Percentiles rank a stretch among this genome's conserved stretches.
phyloP scores from a whole-genome alignment of 2,888 invertebrate species.

The Pollenia griseotomentosa region DNA sequence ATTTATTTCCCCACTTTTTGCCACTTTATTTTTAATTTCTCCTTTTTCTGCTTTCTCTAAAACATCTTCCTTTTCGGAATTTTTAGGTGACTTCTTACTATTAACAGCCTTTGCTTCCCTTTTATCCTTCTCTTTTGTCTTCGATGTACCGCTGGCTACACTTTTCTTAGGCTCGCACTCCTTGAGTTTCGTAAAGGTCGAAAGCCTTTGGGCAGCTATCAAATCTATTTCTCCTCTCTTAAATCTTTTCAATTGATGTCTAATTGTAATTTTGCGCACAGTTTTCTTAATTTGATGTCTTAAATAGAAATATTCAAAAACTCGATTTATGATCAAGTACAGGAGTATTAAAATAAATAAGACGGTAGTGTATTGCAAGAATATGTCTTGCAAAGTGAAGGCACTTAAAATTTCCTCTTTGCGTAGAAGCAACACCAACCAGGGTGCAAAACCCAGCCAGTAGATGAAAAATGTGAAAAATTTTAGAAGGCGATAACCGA shows the following conservation, averaged over 20 bases:
- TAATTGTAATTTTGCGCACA: constrained; percentile 42
- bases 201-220: constrained; percentile 38
- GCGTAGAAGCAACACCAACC: constrained; percentile 33
- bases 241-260: constrained; percentile 42
- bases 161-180: background rate
- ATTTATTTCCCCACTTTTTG: background rate
- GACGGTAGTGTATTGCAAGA: constrained; percentile 26
- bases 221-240: constrained; percentile 57
- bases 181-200: constrained; percentile 36
- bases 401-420: constrained; percentile 22
- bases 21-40: background rate
- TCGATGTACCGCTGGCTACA: background rate
- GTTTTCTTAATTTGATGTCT: constrained; percentile 37
- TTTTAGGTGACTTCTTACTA: background rate
- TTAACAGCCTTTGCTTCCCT: background rate
- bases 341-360: constrained; percentile 49
- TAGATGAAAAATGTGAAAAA: constrained; percentile 44
- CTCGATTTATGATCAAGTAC: constrained; percentile 46
- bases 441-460: constrained; percentile 59
- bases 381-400: background rate
- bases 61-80: background rate
- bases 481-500: constrained; percentile 44
- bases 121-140: background rate
- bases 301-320: constrained; percentile 60
- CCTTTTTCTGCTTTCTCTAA: background rate